Evolutionary conservation across 1,140 invertebrate genomes (phyloP), one percentile per base, ranked within the genome.

Genomic region (Trichonephila clavipes): DNA sequence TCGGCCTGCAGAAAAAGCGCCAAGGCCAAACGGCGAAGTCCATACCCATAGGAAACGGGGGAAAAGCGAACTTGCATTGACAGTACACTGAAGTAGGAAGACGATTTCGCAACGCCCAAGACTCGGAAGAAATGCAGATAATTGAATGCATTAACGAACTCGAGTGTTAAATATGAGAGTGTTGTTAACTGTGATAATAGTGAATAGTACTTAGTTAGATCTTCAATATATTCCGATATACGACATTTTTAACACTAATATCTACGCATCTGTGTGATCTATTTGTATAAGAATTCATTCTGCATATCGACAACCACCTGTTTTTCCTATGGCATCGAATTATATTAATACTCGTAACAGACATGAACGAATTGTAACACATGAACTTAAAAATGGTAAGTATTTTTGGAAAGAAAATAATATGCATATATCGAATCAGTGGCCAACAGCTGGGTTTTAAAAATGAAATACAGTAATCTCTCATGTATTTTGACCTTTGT

Each of bases 301-400:
- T 34, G 14, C 72, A 18, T 77, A 51, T 12, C 21, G 58, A 19
- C 5, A 61, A 90, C 88, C 69, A 90, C 88, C 69, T 81, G 88
- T 90, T 81, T 77, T 81, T 90, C 34, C 88, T 44, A 90, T 90
- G 88, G 88, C 88, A 61, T 64, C 86, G 62, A 88, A 66, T 21
- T 88, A 14, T 64, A 34, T n/a, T 58, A 77, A 44, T 77, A 61
- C 88, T 40, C 93, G 96, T 95, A 88, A 58, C 69, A 95, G 95
- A 77, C 96, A 95, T 24, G 96, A 95, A 94, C 96, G 96, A 94
- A 97, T 96, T 95, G 96, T 97, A 95, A 97, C 96, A 58, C 96
- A 97, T 95, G 96, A 96, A 93, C 96, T 97, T 92, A 97, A 96
- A 94, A 97, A 96, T 94, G 96, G 96, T 97, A 95, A 95, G 96